Evolutionary conservation across 2,113 vertebrate genomes (phyloP), one percentile per base, ranked within the genome.

Genomic region (Lepisosteus osseus): DNA sequence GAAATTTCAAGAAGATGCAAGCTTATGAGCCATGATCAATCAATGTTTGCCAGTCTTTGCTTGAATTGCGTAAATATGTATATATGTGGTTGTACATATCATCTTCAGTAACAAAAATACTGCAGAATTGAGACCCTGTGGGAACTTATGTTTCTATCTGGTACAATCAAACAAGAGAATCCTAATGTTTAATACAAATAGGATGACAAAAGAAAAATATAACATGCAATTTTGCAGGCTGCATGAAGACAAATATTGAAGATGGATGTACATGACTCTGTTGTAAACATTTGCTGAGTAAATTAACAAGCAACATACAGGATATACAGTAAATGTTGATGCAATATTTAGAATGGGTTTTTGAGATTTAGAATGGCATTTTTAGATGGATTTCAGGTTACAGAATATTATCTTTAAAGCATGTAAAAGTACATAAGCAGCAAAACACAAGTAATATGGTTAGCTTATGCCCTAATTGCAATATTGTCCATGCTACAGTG

Each of bases 11-110:
- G 56, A 51, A 74, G 65, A 81, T 80, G 78, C 80, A 85, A 83
- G 73, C 75, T 69, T 76, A 69, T 75, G 70, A 82, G 72, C 73
- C 81, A 72, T 68, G 73, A 78, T 68, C 61, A 70, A 75, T 77
- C 61, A 67, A 7, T 17, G 43, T 72, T 65, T 69, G 71, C 66
- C 65, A 59, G 40, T 73, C 75, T 59, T 73, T 68, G 80, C 77
- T 81, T 70, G 68, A 68, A 79, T 73, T 61, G 67, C 11, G 15
- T 65, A 8, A 61, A 78, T 72, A 82, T 73, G 55, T 73, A 64
- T 70, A 75, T 69, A 70, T 68, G 55, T 69, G 65, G 71, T 70
- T 61, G 66, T 76, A 78, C 64, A 61, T 73, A 73, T 77, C 73
- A 6, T 74, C 56, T 74, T 72, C 51, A 13, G 43, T 66, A 54